Evolutionary conservation across 2,888 invertebrate species (phyloP), one percentile per base, ranked within the genome.

Genomic region (Embidobia sp.): DNA sequence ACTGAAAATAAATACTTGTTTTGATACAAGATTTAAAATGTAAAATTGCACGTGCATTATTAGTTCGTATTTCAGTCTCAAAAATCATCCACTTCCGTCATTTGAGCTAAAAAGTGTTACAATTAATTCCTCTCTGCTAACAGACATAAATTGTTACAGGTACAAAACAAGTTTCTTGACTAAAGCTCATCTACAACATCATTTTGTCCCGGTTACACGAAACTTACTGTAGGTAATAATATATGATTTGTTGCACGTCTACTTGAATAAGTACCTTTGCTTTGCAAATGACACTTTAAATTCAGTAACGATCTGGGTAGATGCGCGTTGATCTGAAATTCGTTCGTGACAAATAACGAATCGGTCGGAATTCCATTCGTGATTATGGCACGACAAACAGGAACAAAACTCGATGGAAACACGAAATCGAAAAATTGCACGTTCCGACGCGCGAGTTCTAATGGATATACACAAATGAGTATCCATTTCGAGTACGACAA

Each of bases 341-440:
- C 8, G 44, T 37, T 63, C 40, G 48, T 37, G 48, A 49, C 61
- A 46, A 48, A 46, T 61, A 48, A 61, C 61, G 49, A 63, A 31
- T 63, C 40, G 18, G 37, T 16, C 18, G 26, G 26, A 61, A 61
- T 33, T 61, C 26, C 46, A 48, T 8, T 48, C 42, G 46, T 27
- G 35, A 48, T 46, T 35, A 19, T 4, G 46, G 4, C 35, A 13
- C 26, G 11, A 26, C 61, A 11, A 26, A 22, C 37, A 11, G 33
- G 16, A 63, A 37, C 37, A 27, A 37, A 49, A 37, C 18, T 63
- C 18, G 48, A 15, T 11, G 16, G n/a, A 18, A 46, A 57, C 75
- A 69, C 69, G 63, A 75, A 69, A 35, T 22, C 48, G 29, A 63
- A 69, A 74, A 46, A 74, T 74, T 74, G 66, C 53, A 74, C 55